Evolutionary conservation across 2,797 vertebrate species (phyloP).

Genomic region (Pithecia hirsuta): DNA sequence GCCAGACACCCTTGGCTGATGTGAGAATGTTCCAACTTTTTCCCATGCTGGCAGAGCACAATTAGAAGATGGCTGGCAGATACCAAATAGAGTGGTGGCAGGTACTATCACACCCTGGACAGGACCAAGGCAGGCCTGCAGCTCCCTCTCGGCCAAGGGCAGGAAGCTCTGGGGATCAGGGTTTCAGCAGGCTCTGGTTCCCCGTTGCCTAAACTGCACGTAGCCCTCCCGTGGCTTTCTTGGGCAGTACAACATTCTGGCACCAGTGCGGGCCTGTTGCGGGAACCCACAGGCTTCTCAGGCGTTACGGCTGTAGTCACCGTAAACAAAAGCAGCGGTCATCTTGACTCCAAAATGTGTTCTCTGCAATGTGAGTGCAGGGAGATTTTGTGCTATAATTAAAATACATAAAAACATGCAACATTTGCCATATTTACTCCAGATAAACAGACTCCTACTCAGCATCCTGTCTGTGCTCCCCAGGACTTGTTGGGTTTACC

Average conservation of each 20-base stretch:
- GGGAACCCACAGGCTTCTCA: neutral
- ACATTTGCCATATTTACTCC: neutral
- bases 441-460: neutral
- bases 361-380: neutral
- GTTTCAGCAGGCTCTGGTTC: neutral
- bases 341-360: neutral
- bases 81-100: rapidly evolving
- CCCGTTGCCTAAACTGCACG: neutral
- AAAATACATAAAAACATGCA: neutral
- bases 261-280: neutral
- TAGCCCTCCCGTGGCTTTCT: neutral
- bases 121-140: neutral
- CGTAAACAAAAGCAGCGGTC: neutral
- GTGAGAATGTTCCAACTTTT: neutral
- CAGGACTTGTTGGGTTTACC: neutral
- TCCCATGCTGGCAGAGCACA: neutral
- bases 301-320: neutral
- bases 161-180: neutral
- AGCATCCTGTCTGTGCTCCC: neutral
- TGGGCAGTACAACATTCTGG: neutral
- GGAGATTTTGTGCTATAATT: neutral
- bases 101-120: too few species aligned
- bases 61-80: neutral
- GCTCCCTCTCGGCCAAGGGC: neutral
- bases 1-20: neutral